These are phyloP conservation scores for Emydura subglobosa DNA, from an alignment of 2,113 vertebrate genomes.

Conservation along the genomic window DNA sequence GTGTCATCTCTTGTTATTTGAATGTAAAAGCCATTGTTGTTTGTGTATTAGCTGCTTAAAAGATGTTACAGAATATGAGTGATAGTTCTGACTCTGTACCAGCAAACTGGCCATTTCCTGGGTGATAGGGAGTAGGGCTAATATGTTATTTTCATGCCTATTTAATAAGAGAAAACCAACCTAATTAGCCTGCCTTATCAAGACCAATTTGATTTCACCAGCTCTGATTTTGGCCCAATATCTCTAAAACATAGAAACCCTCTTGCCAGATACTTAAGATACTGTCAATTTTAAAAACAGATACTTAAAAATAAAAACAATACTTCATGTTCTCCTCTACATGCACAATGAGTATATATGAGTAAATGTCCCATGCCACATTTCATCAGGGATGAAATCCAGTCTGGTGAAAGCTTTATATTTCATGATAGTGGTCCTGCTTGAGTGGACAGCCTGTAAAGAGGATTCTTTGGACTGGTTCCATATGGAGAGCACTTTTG, in stretches of 20 bases:
- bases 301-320: not conserved
- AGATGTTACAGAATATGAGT: not conserved
- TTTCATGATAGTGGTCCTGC: not conserved
- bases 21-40: not conserved
- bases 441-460: not conserved
- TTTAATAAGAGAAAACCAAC: not conserved
- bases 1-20: not conserved
- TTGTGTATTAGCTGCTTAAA: not conserved
- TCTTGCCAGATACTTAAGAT: not conserved
- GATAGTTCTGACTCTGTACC: not conserved
- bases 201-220: not conserved
- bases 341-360: rapidly evolving
- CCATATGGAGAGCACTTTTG: not conserved
- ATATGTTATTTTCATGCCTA: not conserved
- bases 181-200: not conserved
- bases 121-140: not conserved
- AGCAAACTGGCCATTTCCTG: not conserved
- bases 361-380: rapidly evolving
- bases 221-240: rapidly evolving
- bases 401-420: rapidly evolving
- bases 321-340: rapidly evolving
- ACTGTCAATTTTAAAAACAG: rapidly evolving
- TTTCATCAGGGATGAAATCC: rapidly evolving
- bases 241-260: not conserved
- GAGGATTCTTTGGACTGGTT: not conserved